These are phyloP conservation scores for Tiphia femorata DNA, from an alignment of 2,888 invertebrate genomes.

Conservation along the genomic window DNA sequence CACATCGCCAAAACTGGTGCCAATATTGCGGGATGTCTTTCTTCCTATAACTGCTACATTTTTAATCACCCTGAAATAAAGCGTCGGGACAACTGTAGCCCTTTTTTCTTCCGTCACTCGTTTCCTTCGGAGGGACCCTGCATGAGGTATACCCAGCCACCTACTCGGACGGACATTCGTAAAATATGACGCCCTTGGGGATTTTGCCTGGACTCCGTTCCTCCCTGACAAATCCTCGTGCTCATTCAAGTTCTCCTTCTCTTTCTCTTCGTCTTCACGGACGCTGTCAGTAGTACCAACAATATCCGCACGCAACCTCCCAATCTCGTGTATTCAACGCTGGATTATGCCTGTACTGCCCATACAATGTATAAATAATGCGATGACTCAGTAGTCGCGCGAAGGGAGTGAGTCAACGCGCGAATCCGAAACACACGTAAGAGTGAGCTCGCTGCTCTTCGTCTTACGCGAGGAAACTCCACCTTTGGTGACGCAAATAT, in stretches of 20 bases:
- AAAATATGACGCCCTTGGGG: not conserved
- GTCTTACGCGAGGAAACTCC: not conserved
- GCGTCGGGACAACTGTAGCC: too few relatives aligned
- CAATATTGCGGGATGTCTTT: too few relatives aligned
- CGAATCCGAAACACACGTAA: constrained; percentile 34
- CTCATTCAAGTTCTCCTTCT: not conserved
- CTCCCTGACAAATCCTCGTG: constrained; percentile 13
- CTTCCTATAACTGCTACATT: too few relatives aligned
- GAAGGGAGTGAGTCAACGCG: constrained; percentile 56
- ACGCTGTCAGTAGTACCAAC: constrained; percentile 1
- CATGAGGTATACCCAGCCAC: constrained; percentile 5
- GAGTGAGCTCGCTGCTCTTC: not conserved
- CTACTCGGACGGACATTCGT: too few relatives aligned
- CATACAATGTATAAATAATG: constrained; percentile 54
- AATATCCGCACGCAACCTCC: constrained; percentile 8
- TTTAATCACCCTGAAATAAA: too few relatives aligned
- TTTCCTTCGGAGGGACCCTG: not conserved
- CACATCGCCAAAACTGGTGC: too few relatives aligned
- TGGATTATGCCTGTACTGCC: constrained; percentile 17
- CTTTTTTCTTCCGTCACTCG: too few relatives aligned
- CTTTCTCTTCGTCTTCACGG: not conserved
- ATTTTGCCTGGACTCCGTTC: not conserved
- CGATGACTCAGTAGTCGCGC: constrained; percentile 54
- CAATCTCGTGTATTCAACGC: constrained; percentile 13
- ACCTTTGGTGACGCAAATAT: constrained; percentile 46